Evolutionary conservation across 1,140 invertebrate genomes (phyloP).

Genomic region (Manduca sexta): DNA sequence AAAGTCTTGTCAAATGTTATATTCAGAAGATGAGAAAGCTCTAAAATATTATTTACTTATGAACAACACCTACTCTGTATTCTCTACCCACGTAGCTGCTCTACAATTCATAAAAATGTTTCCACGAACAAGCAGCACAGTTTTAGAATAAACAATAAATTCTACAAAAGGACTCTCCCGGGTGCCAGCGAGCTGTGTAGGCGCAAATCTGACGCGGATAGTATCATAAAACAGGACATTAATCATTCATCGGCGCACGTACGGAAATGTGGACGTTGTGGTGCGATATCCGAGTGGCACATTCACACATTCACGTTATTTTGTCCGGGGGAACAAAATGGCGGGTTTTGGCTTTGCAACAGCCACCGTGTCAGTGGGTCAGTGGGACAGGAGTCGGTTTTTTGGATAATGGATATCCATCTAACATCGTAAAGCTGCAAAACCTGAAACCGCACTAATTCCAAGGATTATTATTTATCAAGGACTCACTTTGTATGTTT

Average conservation of each 20-base stretch:
- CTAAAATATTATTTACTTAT: too few species aligned
- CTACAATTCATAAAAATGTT: too few species aligned
- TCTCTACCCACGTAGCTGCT: too few species aligned
- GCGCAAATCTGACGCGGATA: slow-evolving; percentile 5
- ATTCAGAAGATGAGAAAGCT: too few species aligned
- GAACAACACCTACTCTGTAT: too few species aligned
- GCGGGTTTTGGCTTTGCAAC: slow-evolving; percentile 33
- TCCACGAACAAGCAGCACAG: too few species aligned
- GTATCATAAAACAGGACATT: slow-evolving; percentile 15
- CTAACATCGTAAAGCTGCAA: too few species aligned
- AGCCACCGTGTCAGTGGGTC: slow-evolving; percentile 44
- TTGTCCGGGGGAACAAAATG: slow-evolving; percentile 34
- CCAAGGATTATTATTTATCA: neutral
- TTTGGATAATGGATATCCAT: too few species aligned
- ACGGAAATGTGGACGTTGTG: slow-evolving; percentile 11
- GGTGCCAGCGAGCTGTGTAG: neutral
- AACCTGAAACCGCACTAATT: neutral
- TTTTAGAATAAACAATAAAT: too few species aligned
- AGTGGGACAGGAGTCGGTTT: slow-evolving; percentile 38
- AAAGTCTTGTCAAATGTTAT: too few species aligned
- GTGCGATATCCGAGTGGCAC: slow-evolving; percentile 15
- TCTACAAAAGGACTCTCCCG: too few species aligned
- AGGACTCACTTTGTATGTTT: neutral
- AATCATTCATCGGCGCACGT: slow-evolving; percentile 24
- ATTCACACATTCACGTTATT: slow-evolving; percentile 43